phyloP scores from a whole-genome alignment of 2,113 vertebrate species.

The Proteles cristata region DNA sequence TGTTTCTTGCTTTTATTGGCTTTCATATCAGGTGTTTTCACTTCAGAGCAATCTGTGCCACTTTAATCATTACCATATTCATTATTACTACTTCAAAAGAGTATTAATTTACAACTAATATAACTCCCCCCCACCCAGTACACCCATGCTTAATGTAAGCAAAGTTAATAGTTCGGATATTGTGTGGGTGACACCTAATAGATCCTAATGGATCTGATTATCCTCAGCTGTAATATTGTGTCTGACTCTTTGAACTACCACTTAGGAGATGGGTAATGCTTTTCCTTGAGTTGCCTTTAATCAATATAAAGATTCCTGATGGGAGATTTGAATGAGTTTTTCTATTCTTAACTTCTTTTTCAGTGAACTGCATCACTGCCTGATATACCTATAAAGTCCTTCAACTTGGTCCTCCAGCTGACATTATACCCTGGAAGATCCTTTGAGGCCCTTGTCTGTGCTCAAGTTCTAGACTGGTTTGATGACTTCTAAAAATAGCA shows the following conservation, averaged over 20 bases:
- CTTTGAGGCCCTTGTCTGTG: not conserved
- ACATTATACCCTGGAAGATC: not conserved
- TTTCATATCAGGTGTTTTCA: not conserved
- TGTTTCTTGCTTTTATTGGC: not conserved
- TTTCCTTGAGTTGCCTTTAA: not conserved
- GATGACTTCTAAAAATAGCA: not conserved
- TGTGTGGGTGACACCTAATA: not conserved
- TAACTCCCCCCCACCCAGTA: not conserved
- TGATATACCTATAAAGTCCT: not conserved
- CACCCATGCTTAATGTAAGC: not conserved
- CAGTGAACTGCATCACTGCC: not conserved
- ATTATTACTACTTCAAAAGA: not conserved
- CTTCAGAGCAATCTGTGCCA: not conserved
- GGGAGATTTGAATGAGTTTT: not conserved
- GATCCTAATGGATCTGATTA: not conserved
- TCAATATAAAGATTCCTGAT: not conserved
- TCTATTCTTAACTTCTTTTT: not conserved
- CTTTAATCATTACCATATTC: not conserved
- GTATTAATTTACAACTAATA: not conserved
- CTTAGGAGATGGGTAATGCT: not conserved
- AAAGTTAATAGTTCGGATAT: not conserved
- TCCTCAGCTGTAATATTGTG: not conserved
- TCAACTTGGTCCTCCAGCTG: not conserved
- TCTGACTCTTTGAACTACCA: not conserved
- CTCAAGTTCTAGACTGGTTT: not conserved